Evolutionary conservation across 23 tunicate genomes (phyloP), one percentile per base, ranked within the genome.

Genomic region (Halocynthia aurantium): DNA sequence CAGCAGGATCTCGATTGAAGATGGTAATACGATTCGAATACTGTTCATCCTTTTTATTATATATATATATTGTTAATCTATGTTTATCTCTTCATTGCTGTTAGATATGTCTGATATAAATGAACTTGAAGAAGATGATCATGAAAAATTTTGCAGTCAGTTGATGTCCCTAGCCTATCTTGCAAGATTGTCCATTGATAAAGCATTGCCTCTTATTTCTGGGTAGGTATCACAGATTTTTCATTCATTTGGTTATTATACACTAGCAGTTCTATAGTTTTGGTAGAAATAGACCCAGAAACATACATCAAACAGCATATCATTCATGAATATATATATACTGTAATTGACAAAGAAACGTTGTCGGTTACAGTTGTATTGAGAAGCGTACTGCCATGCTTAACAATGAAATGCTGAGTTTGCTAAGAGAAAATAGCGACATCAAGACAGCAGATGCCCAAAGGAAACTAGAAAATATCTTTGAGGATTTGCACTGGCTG

Each of bases 401-500:
- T 4, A 31, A 31, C 44, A 31, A 31, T 31, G 44, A 31, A 31
- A 31, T 31, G 44, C 44, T 31, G 44, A 31, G 1, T 31, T 4
- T 31, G 44, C 4, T 31, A 31, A 31, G 44, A 31, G 44, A 31
- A 31, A 31, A 31, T 31, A 31, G 44, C 4, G 44, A 31, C 1
- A 31, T 31, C 44, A 52, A 40, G n/a, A 51, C 11, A 22, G 7
- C 31, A 6, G 75, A 63, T 51, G 15, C 70, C 52, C 66, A 56
- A n/a, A 13, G 22, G 7, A 44, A 31, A 9, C 7, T 87, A 17
- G 19, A 56, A 51, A 76, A 83, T 65, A 0, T 89, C 0, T 84
- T 20, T 80, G 96, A 89, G 61, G 96, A 84, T 61, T 56, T 89
- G 20, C 96, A 89, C 76, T 89, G 96, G 96, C 31, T 89, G 0